These are phyloP conservation scores for Mechanitis mazaeus DNA, from an alignment of 2,888 invertebrate species.

Conservation along the genomic window DNA sequence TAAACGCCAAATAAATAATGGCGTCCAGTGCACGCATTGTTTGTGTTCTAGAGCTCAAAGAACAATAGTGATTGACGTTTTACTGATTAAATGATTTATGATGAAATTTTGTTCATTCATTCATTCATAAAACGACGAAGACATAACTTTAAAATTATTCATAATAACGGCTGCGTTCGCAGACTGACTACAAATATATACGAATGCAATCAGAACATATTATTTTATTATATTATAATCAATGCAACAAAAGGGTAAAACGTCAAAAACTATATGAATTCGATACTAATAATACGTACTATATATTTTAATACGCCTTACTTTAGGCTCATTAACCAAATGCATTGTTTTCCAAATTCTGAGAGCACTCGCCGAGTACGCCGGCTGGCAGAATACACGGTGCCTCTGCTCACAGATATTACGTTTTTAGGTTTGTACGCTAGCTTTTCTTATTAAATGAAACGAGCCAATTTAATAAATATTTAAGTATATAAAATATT, in stretches of 20 bases:
- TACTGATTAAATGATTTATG: constrained; percentile 36
- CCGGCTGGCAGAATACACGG: constrained; percentile 61
- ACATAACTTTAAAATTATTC: constrained; percentile 10
- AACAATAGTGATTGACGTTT: constrained; percentile 63
- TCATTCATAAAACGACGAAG: constrained; percentile 24
- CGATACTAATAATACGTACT: constrained; percentile 31
- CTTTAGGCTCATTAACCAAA: constrained; percentile 51
- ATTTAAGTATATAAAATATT: constrained; percentile 13
- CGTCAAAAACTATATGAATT: constrained; percentile 1
- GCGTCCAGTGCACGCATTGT: constrained; percentile 22
- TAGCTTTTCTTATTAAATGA: constrained; percentile 44
- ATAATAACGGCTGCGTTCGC: too few relatives aligned
- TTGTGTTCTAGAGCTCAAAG: constrained; percentile 34
- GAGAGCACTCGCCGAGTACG: constrained; percentile 58
- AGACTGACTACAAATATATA: too few relatives aligned
- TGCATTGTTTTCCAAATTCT: constrained; percentile 58
- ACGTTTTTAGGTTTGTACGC: constrained; percentile 74
- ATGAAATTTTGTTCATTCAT: constrained; percentile 24
- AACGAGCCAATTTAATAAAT: constrained; percentile 8
- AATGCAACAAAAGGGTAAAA: neutral
- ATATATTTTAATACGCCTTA: constrained; percentile 12
- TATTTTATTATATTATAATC: neutral
- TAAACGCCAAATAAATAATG: constrained; percentile 34
- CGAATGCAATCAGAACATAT: too few relatives aligned
- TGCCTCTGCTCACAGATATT: constrained; percentile 73